These are phyloP conservation scores for Podiceps cristatus DNA, from an alignment of 2,113 vertebrate genomes.

Conservation along the genomic window DNA sequence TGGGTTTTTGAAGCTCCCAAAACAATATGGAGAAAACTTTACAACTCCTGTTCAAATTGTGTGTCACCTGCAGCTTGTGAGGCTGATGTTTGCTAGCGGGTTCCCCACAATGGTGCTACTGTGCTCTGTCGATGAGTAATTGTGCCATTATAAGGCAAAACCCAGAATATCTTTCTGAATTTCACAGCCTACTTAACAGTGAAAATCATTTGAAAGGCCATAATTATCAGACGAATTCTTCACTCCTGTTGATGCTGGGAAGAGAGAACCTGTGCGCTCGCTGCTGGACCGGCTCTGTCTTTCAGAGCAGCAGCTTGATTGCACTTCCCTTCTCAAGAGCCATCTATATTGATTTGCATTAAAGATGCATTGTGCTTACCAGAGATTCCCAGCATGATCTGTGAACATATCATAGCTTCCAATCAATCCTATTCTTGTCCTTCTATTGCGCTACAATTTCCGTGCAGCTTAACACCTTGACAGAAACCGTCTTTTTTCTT, in stretches of 20 bases:
- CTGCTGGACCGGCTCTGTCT: background rate
- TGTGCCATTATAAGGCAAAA: slow-evolving; percentile 13
- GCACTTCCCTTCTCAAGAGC: slow-evolving; percentile 44
- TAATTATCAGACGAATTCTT: slow-evolving; percentile 46
- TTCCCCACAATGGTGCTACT: background rate
- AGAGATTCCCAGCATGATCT: slow-evolving; percentile 56
- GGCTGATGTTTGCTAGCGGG: background rate
- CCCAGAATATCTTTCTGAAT: slow-evolving; percentile 32
- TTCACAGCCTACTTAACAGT: slow-evolving; percentile 37
- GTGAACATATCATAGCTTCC: slow-evolving; percentile 43
- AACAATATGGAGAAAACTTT: background rate
- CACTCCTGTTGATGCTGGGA: background rate
- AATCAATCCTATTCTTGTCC: slow-evolving; percentile 71
- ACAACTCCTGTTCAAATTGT: background rate
- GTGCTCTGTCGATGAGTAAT: slow-evolving; percentile 1
- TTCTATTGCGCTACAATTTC: background rate
- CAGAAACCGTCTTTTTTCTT: background rate
- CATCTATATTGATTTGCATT: slow-evolving; percentile 64
- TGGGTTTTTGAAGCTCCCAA: background rate
- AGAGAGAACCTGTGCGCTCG: background rate
- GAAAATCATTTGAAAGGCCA: slow-evolving; percentile 14
- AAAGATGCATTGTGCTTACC: slow-evolving; percentile 56
- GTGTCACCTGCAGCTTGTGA: background rate
- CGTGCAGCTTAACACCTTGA: slow-evolving; percentile 7
- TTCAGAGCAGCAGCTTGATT: slow-evolving; percentile 47